Percentiles rank a stretch among this genome's conserved stretches.
These are phyloP conservation scores for Limnephilus rhombicus DNA, from an alignment of 2,888 invertebrate genomes.

Conservation along the genomic window DNA sequence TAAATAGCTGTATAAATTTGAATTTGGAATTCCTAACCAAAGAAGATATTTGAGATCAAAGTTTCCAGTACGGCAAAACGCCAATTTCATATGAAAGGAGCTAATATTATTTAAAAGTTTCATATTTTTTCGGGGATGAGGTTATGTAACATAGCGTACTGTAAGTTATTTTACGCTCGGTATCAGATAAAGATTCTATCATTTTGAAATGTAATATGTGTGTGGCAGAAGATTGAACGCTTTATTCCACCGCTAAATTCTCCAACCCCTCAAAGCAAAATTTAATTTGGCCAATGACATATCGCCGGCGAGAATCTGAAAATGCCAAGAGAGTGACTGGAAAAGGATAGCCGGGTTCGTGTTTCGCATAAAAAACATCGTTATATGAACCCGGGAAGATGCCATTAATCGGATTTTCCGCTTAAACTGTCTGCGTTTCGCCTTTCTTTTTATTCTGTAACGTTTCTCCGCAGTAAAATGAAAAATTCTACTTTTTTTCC, in stretches of 20 bases:
- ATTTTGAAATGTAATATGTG: slow-evolving; percentile 20
- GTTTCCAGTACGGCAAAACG: no score
- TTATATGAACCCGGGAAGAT: slow-evolving; percentile 25
- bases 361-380: slow-evolving; percentile 53
- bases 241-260: slow-evolving; percentile 5
- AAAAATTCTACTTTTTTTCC: background rate
- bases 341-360: slow-evolving; percentile 53
- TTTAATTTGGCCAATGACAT: slow-evolving; percentile 62
- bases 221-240: slow-evolving; percentile 29
- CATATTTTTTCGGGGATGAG: background rate
- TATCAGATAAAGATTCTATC: slow-evolving; percentile 12
- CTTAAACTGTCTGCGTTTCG: slow-evolving; percentile 2
- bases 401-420: slow-evolving; percentile 48
- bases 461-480: background rate
- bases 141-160: background rate
- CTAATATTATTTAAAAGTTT: background rate
- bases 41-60: no score
- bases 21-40: no score
- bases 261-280: slow-evolving; percentile 36
- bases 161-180: background rate
- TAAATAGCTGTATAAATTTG: no score
- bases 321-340: slow-evolving; percentile 56
- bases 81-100: no score
- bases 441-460: background rate
- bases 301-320: slow-evolving; percentile 53